These are phyloP conservation scores for Gopherus flavomarginatus DNA, from an alignment of 2,113 vertebrate species.

Conservation along the genomic window DNA sequence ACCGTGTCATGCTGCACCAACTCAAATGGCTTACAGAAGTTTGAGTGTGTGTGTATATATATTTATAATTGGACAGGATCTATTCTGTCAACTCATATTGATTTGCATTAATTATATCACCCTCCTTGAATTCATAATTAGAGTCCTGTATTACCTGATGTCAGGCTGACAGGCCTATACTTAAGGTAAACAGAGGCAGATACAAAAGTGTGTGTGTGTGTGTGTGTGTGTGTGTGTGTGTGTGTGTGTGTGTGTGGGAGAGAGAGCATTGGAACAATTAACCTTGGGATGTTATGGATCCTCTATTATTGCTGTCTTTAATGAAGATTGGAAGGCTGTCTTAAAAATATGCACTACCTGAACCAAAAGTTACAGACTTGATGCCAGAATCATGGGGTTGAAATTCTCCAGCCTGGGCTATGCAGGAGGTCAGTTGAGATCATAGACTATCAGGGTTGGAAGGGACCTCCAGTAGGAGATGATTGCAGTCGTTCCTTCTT, in stretches of 20 bases:
- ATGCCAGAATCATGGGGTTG: not conserved
- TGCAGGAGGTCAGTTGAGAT: not conserved
- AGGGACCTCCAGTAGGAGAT: no score
- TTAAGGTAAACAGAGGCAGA: not conserved
- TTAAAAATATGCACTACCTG: not conserved
- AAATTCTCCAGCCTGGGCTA: not conserved
- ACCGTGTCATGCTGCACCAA: no score
- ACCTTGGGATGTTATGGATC: not conserved
- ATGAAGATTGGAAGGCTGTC: accelerated
- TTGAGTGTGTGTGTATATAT: no score
- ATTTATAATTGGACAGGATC: no score
- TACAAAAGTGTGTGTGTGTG: accelerated
- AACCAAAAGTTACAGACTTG: not conserved
- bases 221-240: accelerated
- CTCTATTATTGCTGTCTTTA: not conserved
- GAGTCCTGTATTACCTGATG: no score
- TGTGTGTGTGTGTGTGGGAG: accelerated
- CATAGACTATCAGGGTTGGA: no score
- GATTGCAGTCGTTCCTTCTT: not conserved
- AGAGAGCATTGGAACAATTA: not conserved
- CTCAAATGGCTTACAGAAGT: no score
- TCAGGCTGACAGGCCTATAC: no score
- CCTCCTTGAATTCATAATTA: no score
- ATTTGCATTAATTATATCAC: no score
- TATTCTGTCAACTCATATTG: no score